phyloP scores from a whole-genome alignment of 2,113 vertebrate species.

The Pristiophorus japonicus region DNA sequence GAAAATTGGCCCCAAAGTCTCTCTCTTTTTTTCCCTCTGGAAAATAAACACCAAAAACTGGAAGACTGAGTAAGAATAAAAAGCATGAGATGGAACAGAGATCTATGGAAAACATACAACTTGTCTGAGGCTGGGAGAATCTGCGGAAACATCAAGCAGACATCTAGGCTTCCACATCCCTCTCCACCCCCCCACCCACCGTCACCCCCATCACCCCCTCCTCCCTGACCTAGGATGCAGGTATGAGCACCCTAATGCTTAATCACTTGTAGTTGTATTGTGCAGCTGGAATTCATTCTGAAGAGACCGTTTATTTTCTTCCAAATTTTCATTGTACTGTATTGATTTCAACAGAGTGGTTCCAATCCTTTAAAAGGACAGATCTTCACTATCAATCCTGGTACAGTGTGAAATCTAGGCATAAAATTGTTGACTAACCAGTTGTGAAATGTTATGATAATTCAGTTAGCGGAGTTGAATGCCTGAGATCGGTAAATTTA shows the following conservation, averaged over 20 bases:
- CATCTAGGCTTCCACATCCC: not conserved
- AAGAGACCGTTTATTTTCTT: not conserved
- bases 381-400: not conserved
- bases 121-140: not conserved
- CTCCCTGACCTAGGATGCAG: not conserved
- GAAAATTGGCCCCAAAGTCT: too few species aligned
- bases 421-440: not conserved
- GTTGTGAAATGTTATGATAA: not conserved
- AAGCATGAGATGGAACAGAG: not conserved
- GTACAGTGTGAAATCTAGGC: not conserved
- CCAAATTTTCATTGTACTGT: not conserved
- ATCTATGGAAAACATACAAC: not conserved
- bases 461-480: not conserved
- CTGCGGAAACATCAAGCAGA: not conserved
- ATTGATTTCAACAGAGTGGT: constrained; percentile 2
- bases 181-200: not conserved
- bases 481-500: too few species aligned
- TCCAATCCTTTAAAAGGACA: not conserved
- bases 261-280: not conserved
- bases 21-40: not conserved
- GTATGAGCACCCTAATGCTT: not conserved
- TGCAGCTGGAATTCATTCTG: not conserved
- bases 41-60: not conserved
- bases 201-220: too few species aligned
- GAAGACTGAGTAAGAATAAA: not conserved